These are phyloP conservation scores for Riptortus pedestris DNA, from an alignment of 1,140 invertebrate genomes.

Conservation along the genomic window DNA sequence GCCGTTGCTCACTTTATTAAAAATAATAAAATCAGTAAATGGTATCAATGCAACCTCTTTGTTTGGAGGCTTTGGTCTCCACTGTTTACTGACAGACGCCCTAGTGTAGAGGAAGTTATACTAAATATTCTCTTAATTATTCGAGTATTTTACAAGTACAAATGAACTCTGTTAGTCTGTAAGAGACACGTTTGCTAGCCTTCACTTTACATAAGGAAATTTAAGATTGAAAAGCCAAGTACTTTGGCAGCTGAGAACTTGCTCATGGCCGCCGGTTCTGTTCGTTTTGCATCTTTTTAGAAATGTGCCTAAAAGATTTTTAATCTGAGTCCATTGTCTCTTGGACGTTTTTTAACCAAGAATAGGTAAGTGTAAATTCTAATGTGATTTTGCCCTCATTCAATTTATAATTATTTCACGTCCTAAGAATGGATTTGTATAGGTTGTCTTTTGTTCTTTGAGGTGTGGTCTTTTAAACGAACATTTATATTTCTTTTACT, in stretches of 20 bases:
- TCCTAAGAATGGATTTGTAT: background rate
- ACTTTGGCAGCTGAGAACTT: constrained; percentile 6
- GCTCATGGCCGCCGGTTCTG: constrained; percentile 16
- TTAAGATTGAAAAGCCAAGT: background rate
- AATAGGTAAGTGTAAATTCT: constrained; percentile 3
- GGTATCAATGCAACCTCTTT: background rate
- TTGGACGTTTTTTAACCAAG: background rate
- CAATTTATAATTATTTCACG: background rate
- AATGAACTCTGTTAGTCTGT: background rate
- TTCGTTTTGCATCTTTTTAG: constrained; percentile 10
- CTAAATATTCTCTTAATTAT: background rate
- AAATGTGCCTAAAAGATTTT: constrained; percentile 2
- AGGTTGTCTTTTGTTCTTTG: constrained; percentile 9
- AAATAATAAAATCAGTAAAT: no score
- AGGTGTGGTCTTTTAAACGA: background rate
- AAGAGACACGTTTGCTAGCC: background rate
- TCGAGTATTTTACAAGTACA: background rate
- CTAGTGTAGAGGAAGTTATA: background rate
- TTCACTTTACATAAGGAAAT: background rate
- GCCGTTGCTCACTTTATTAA: no score
- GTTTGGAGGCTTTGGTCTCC: background rate
- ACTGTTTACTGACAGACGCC: constrained; percentile 16
- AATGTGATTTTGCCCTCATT: background rate
- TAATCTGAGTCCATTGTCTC: background rate
- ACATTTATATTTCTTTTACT: background rate